Evolutionary conservation across 2,113 vertebrate genomes (phyloP), one percentile per base, ranked within the genome.

Genomic region (Australoheros scitulus): DNA sequence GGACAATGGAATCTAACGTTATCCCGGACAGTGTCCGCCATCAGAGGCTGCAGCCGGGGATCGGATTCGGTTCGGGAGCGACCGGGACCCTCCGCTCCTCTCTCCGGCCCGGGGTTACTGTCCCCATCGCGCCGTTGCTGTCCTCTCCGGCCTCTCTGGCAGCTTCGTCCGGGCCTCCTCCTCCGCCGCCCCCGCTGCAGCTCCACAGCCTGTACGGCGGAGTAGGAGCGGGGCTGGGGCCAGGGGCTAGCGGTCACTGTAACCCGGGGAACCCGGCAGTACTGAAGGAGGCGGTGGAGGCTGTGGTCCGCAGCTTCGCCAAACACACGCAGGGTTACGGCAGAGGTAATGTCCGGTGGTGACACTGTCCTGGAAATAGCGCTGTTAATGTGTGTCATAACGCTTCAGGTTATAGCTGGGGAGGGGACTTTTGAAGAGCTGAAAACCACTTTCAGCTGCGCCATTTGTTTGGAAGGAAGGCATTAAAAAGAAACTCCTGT

Each of bases 321-420:
- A 98, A 98, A 90, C 97, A 99, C 96, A 99, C 98, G 13, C 98
- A 99, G 87, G 97, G 98, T 70, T 99, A 99, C 86, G 97, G 97
- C 89, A 96, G 97, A 94, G 97, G 98, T 99, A 95, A 96, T 2
- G 95, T 82, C 41, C 61, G 41, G 32, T 4, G 43, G 59, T 7
- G 43, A 18, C 22, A 26, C 17, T 5, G 29, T 3, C 38, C 50
- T 43, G 43, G 13, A 50, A 57, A 55, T 57, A 32, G 20, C 6
- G 29, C 20, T 36, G n/a, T 14, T 41, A 56, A 41, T 26, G 5
- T 65, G 76, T 29, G 75, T 47, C 61, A 32, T 26, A 4, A 15
- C 26, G 58, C 26, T 22, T 76, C 17, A 6, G 41, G 20, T 59
- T 26, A 3, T 11, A 65, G 3, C n/a, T 22, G n/a, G 64, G 76